Conservation (phyloP, 2,797 vertebrate species). For the Enteromius treurensis region DNA sequence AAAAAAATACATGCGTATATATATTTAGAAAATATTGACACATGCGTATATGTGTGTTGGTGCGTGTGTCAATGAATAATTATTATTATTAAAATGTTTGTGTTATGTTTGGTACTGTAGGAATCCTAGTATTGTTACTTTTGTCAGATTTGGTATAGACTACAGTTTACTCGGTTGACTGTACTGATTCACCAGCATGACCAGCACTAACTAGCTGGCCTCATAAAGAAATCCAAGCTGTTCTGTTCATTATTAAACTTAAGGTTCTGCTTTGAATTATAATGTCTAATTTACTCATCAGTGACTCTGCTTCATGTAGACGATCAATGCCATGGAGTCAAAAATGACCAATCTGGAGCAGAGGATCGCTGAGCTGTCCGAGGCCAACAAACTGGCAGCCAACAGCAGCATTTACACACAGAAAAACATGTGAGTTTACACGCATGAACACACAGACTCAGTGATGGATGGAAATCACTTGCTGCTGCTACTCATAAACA, state of each 20-base stretch:
- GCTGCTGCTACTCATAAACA: not conserved
- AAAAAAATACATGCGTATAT: too few species aligned
- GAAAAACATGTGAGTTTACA: conserved; percentile 93
- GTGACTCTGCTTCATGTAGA: conserved; percentile 73
- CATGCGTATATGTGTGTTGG: too few species aligned
- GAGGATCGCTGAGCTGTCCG: conserved; percentile 93
- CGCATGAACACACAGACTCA: not conserved
- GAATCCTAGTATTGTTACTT: too few species aligned
- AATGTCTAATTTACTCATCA: not conserved
- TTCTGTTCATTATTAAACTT: not conserved
- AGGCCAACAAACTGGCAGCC: conserved; percentile 97
- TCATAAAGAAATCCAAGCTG: not conserved
- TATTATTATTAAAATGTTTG: too few species aligned
- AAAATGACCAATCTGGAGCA: conserved; percentile 97
- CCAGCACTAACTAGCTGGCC: not conserved
- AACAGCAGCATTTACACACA: conserved; percentile 99
- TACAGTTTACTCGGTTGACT: not conserved
- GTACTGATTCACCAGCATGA: not conserved
- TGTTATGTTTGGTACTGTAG: too few species aligned
- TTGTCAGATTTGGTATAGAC: not conserved
- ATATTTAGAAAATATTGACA: too few species aligned
- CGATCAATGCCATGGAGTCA: conserved; percentile 98
- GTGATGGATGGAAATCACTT: not conserved
- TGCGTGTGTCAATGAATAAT: too few species aligned
- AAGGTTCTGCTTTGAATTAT: not conserved